These are phyloP conservation scores for Mamestra configurata DNA, from an alignment of 1,140 invertebrate genomes.

Conservation along the genomic window DNA sequence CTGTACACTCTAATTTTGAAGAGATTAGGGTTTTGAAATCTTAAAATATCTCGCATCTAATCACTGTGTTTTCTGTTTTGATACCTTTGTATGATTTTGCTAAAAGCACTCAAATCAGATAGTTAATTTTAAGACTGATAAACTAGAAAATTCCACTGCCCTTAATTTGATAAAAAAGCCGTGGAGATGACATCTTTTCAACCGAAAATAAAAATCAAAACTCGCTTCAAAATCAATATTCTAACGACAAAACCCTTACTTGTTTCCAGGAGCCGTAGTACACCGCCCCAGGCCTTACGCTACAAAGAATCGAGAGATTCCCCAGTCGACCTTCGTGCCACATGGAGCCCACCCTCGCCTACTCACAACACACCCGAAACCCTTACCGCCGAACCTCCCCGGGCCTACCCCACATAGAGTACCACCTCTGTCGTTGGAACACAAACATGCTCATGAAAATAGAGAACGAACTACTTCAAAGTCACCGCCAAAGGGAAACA, in stretches of 20 bases:
- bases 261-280: slow-evolving; percentile 81
- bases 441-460: slow-evolving; percentile 90
- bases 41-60: too few relatives aligned
- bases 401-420: slow-evolving; percentile 74
- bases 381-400: slow-evolving; percentile 75
- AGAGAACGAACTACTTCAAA: slow-evolving; percentile 92
- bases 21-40: too few relatives aligned
- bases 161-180: too few relatives aligned
- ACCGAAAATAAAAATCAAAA: background rate
- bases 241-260: background rate
- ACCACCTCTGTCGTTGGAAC: slow-evolving; percentile 76
- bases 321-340: slow-evolving; percentile 60
- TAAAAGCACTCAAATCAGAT: too few relatives aligned
- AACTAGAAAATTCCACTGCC: too few relatives aligned
- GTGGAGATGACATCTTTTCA: too few relatives aligned
- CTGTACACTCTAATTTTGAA: too few relatives aligned
- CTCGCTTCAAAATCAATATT: background rate
- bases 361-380: slow-evolving; percentile 75
- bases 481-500: slow-evolving; percentile 93
- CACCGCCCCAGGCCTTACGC: slow-evolving; percentile 49
- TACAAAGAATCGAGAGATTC: slow-evolving; percentile 61
- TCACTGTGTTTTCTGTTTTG: too few relatives aligned
- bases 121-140: too few relatives aligned
- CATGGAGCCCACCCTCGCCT: slow-evolving; percentile 76
- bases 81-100: too few relatives aligned